Evolutionary conservation across 2,797 vertebrate genomes (phyloP), one percentile per base, ranked within the genome.

Genomic region (Rousettus madagascariensis): DNA sequence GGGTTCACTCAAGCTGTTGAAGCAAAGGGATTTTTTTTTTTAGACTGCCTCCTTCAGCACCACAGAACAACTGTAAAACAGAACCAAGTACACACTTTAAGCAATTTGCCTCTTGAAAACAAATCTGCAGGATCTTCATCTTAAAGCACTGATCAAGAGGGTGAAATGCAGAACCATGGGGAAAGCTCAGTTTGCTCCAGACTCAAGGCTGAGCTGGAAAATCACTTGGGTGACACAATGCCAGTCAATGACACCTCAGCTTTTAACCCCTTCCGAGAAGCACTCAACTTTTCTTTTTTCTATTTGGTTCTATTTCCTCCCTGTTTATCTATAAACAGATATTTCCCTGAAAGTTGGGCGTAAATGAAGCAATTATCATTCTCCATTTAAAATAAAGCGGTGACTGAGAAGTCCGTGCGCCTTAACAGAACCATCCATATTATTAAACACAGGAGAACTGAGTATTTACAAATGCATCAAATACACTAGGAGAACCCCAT

Each of bases 131-230:
- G 84, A 90, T 97, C 93, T 95, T 98, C 96, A 95, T 98, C 94
- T 97, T 97, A 88, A 95, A 96, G 97, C 94, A 98, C 98, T 97
- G 98, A 97, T 96, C 87, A 96, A 97, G 93, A 97, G 57, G 93
- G 94, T 78, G 82, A 95, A 97, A 97, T 96, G 89, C 91, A 98
- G 83, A 97, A 97, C 74, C 96, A 97, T 74, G 85, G 0, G 12
- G 74, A 96, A 96, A 97, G 87, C 96, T 97, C 86, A 53, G 59
- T 97, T 95, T 97, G 94, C 95, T 98, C 96, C 95, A 97, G 97
- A 97, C 96, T 97, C 16, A 63, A 55, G 13, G 57, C 63, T 89
- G 74, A 97, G 95, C 79, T 71, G 84, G 59, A 92, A 97, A 95
- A 95, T 96, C 92, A 89, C 30, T 92, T 78, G 68, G 59, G 43